Evolutionary conservation across 2,888 invertebrate species (phyloP).

Genomic region (Drosophila antonietae): DNA sequence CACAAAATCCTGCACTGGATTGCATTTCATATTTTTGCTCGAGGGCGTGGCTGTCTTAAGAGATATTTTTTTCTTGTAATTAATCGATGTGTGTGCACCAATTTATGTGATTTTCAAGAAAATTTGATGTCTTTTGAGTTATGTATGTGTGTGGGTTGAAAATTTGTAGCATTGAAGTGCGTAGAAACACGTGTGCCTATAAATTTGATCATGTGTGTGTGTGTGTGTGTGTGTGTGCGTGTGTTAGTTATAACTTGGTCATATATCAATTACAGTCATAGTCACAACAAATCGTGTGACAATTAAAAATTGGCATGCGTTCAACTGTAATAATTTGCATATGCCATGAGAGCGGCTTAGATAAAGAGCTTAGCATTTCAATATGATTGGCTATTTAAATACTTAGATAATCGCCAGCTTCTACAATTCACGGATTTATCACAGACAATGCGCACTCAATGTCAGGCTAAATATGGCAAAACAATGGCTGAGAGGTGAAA

Average conservation of each 20-base stretch:
- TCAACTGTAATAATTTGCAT: constrained; percentile 68
- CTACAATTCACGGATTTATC: constrained; percentile 28
- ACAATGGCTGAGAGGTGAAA: constrained; percentile 9
- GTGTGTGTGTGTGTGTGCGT: constrained; percentile 20
- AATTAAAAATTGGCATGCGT: constrained; percentile 70
- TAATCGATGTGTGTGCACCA: constrained; percentile 70
- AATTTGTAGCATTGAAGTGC: constrained; percentile 66
- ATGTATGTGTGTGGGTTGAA: constrained; percentile 54
- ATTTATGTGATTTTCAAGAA: constrained; percentile 74
- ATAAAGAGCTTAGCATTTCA: constrained; percentile 57
- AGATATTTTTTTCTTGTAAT: constrained; percentile 59
- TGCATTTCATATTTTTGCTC: constrained; percentile 49
- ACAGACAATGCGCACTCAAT: constrained; percentile 34
- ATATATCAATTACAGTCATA: constrained; percentile 76
- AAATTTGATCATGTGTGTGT: constrained; percentile 29
- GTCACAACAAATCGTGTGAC: constrained; percentile 77
- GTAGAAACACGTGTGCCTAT: constrained; percentile 63
- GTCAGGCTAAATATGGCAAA: constrained; percentile 34
- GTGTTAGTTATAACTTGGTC: constrained; percentile 34
- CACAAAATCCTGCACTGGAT: constrained; percentile 27
- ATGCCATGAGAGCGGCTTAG: constrained; percentile 62
- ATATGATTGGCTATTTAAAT: constrained; percentile 26
- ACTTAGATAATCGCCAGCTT: constrained; percentile 31
- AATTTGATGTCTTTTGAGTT: constrained; percentile 68
- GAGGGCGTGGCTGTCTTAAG: constrained; percentile 53